A percentile compares a stretch with the other conserved stretches of the same genome.
Evolutionary conservation across 92 coral and sea anemone species (phyloP).

Genomic region (Plumapathes pennacea): DNA sequence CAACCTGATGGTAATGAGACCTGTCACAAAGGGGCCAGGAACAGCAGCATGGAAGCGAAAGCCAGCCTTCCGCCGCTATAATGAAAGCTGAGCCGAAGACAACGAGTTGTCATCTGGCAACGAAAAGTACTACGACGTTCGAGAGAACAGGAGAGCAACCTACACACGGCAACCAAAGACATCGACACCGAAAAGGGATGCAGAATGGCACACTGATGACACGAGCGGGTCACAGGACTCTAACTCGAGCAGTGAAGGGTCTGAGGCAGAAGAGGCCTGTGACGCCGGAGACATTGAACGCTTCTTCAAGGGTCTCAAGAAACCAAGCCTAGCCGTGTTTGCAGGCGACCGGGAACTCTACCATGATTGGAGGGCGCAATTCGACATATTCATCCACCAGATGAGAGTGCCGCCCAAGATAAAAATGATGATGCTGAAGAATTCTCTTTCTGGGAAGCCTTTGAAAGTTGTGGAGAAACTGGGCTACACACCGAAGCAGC

Average conservation of each 20-base stretch:
- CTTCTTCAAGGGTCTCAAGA: conserved; percentile 49
- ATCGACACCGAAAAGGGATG: too few species aligned
- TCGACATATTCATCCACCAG: conserved; percentile 38
- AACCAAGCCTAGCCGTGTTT: conserved; percentile 26
- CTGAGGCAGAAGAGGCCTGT: conserved; percentile 1
- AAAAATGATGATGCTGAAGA: conserved; percentile 49
- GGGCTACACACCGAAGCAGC: conserved; percentile 26
- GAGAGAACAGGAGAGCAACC: too few species aligned
- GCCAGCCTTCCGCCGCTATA: too few species aligned
- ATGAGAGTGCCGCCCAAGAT: conserved; percentile 29
- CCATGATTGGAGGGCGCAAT: conserved; percentile 52
- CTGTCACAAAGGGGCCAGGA: too few species aligned
- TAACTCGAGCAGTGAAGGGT: conserved; percentile 5
- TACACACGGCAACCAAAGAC: too few species aligned
- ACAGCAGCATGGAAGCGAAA: too few species aligned
- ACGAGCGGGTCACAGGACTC: background rate
- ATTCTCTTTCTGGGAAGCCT: conserved; percentile 21
- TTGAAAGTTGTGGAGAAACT: conserved; percentile 29
- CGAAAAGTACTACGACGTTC: too few species aligned
- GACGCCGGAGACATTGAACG: conserved; percentile 8
- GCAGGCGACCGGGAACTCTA: conserved; percentile 43
- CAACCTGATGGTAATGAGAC: too few species aligned
- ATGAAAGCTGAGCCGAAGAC: too few species aligned
- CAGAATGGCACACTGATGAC: background rate
- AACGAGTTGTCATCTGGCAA: too few species aligned